Evolutionary conservation across 2,888 invertebrate genomes (phyloP).

Genomic region (Thumatha senex): DNA sequence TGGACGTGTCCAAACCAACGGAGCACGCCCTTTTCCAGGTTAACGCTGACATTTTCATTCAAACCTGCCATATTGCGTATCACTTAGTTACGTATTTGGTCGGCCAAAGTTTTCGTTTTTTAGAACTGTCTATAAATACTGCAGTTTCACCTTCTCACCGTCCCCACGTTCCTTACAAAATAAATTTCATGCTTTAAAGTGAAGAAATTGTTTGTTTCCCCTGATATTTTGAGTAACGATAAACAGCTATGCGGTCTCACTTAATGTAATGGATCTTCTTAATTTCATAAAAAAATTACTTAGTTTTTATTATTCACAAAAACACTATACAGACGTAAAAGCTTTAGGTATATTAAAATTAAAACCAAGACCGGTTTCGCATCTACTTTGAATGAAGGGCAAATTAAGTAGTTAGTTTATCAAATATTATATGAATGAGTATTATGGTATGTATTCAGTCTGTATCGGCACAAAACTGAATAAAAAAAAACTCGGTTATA

Average conservation of each 20-base stretch:
- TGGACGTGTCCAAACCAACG: too few species aligned
- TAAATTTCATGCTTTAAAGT: too few species aligned
- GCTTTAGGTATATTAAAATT: background rate
- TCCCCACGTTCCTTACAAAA: too few species aligned
- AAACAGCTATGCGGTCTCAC: background rate
- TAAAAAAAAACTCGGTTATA: background rate
- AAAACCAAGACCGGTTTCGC: background rate
- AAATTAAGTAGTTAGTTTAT: background rate
- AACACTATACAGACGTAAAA: conserved; percentile 3
- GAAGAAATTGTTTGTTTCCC: too few species aligned
- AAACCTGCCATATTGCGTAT: too few species aligned
- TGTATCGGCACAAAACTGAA: background rate
- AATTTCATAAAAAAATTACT: conserved; percentile 9
- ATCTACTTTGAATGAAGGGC: background rate
- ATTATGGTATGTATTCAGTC: background rate
- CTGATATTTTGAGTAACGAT: background rate
- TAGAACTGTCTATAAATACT: too few species aligned
- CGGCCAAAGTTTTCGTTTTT: too few species aligned
- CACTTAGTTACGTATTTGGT: too few species aligned
- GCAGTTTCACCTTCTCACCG: too few species aligned
- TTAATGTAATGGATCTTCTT: conserved; percentile 10
- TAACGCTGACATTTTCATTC: too few species aligned
- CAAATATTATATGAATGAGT: background rate
- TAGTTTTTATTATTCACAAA: conserved; percentile 4
- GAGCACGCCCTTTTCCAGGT: too few species aligned